These are phyloP conservation scores for Embiotoca jacksoni DNA, from an alignment of 2,113 vertebrate genomes.

Conservation along the genomic window DNA sequence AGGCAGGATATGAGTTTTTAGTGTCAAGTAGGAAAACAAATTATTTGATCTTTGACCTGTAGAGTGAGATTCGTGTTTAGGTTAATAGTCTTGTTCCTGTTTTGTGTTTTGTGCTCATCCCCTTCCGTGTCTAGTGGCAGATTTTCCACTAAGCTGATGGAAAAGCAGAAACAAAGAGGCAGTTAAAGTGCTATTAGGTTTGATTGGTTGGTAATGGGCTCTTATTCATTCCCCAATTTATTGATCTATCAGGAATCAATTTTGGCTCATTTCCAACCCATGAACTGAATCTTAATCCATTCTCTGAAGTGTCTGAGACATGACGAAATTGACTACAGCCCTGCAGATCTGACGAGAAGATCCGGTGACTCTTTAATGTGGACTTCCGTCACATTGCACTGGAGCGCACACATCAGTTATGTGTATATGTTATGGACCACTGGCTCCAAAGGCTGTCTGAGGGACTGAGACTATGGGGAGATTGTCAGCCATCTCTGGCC, in stretches of 20 bases:
- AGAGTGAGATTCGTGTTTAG: conserved; percentile 32
- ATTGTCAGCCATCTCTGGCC: conserved; percentile 25
- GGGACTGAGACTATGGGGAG: not conserved
- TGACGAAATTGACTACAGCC: conserved; percentile 37
- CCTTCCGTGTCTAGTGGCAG: not conserved
- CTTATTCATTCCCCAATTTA: conserved; percentile 68
- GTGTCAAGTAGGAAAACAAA: conserved; percentile 55
- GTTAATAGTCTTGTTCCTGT: conserved; percentile 45
- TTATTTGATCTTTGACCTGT: conserved; percentile 43
- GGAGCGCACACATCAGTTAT: conserved; percentile 38
- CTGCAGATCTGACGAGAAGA: conserved; percentile 7
- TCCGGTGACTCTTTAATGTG: conserved; percentile 27
- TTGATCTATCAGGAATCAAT: conserved; percentile 74
- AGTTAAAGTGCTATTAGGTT: conserved; percentile 71
- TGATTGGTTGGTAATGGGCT: conserved; percentile 70
- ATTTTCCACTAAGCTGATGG: conserved; percentile 30
- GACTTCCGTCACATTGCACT: conserved; percentile 34
- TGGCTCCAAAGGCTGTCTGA: conserved; percentile 12
- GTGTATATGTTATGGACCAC: conserved; percentile 16
- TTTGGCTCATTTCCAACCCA: conserved; percentile 49
- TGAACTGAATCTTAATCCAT: conserved; percentile 70
- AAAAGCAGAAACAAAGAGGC: conserved; percentile 60
- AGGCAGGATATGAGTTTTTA: conserved; percentile 30
- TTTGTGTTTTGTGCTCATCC: conserved; percentile 19
- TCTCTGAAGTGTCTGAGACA: conserved; percentile 48